Evolutionary conservation across 2,888 invertebrate species (phyloP).

Genomic region (Unio delphinus): DNA sequence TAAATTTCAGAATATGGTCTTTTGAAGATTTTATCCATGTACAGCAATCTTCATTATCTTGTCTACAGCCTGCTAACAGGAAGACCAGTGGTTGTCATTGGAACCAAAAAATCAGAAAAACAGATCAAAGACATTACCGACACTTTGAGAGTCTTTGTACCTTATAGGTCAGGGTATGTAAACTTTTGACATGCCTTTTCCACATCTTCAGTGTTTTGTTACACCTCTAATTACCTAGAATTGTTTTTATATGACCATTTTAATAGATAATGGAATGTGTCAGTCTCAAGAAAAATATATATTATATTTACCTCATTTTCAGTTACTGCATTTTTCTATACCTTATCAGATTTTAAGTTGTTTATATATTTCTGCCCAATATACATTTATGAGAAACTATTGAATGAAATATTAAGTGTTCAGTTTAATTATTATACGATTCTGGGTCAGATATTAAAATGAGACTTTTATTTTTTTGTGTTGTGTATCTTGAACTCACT

Average conservation of each 20-base stretch:
- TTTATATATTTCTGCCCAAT: no score
- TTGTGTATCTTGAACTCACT: no score
- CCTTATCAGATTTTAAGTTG: no score
- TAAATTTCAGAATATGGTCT: conserved; percentile 50
- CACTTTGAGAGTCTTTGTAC: conserved; percentile 62
- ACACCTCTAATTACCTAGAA: background rate
- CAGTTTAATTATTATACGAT: no score
- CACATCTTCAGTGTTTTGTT: background rate
- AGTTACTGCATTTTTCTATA: no score
- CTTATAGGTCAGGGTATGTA: conserved; percentile 52
- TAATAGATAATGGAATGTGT: no score
- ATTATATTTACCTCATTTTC: no score
- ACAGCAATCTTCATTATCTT: conserved; percentile 54
- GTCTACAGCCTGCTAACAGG: conserved; percentile 64
- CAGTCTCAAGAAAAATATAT: no score
- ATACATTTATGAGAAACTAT: no score
- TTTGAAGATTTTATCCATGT: conserved; percentile 45
- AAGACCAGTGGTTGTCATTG: conserved; percentile 62
- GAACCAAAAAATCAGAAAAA: conserved; percentile 46
- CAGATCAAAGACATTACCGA: conserved; percentile 54
- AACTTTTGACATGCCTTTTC: background rate
- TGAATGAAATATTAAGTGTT: no score
- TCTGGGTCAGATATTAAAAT: no score
- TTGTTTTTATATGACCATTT: background rate
- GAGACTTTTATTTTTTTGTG: no score